A percentile compares a stretch with the other conserved stretches of the same genome.
Conservation (phyloP, 1,140 invertebrate genomes). For the Drosophila azteca region DNA sequence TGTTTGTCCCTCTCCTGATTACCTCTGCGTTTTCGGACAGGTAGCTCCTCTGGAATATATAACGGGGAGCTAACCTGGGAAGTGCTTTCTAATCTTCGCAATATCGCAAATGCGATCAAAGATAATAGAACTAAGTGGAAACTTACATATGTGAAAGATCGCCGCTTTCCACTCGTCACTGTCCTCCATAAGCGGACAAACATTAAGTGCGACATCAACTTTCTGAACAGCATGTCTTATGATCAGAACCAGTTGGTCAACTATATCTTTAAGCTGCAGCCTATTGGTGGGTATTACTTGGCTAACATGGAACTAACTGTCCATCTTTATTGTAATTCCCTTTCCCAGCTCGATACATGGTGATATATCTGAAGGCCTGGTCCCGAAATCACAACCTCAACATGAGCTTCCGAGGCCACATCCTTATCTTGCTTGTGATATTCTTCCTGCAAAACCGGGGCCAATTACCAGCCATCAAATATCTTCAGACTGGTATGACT, state of each 20-base stretch:
- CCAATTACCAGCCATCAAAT: constrained; percentile 17
- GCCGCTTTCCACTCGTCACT: constrained; percentile 24
- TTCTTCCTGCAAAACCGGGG: constrained; percentile 33
- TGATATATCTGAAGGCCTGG: constrained; percentile 39
- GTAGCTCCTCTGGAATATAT: constrained; percentile 1
- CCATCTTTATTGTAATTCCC: not conserved
- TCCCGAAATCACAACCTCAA: not conserved
- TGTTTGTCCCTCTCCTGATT: no score
- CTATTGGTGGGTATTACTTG: constrained; percentile 28
- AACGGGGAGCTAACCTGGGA: not conserved
- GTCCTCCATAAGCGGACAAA: not conserved
- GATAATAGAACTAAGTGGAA: not conserved
- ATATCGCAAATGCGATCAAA: constrained; percentile 2
- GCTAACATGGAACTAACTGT: not conserved
- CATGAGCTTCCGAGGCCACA: constrained; percentile 20
- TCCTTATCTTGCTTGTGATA: constrained; percentile 43
- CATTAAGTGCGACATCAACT: constrained; percentile 38
- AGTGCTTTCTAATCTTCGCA: not conserved
- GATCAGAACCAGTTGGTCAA: constrained; percentile 41
- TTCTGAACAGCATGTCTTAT: not conserved
- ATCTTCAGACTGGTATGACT: constrained; percentile 1
- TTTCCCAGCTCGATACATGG: constrained; percentile 50
- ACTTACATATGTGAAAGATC: fast-evolving
- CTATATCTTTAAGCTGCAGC: constrained; percentile 44
- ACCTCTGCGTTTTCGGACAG: not conserved